Evolutionary conservation across 2,888 invertebrate species (phyloP).

Genomic region (Polyommatus iphigenia): DNA sequence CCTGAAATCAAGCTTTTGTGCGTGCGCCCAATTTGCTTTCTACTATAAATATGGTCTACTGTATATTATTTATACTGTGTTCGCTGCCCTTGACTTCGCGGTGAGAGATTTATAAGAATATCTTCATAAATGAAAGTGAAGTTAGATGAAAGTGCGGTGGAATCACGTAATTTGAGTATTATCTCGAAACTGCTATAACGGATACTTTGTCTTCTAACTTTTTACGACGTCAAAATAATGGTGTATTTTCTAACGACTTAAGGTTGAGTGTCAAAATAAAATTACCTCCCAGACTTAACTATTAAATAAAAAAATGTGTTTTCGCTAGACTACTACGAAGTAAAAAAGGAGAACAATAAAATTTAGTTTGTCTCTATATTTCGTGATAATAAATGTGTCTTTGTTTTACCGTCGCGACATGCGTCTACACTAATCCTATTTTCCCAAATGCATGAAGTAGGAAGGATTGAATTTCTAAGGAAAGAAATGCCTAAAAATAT

Average conservation of each 20-base stretch:
- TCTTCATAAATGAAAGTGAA: conserved; percentile 24
- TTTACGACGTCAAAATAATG: not conserved
- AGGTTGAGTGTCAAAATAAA: conserved; percentile 2
- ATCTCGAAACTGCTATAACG: not conserved
- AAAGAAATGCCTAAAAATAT: no score
- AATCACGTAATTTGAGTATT: not conserved
- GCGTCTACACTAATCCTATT: no score
- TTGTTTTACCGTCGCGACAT: no score
- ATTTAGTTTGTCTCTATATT: no score
- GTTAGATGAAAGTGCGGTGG: conserved; percentile 15
- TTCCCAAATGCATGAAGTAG: no score
- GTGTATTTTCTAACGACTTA: not conserved
- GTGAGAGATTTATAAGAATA: conserved; percentile 16
- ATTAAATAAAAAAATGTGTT: not conserved
- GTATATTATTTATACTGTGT: not conserved
- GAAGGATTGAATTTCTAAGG: no score
- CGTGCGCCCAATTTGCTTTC: not conserved
- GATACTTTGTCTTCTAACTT: not conserved
- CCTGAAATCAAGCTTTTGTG: not conserved
- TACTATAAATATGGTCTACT: not conserved
- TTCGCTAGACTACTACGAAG: not conserved
- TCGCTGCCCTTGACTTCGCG: conserved; percentile 18
- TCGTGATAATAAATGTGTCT: no score
- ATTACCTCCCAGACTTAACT: not conserved
- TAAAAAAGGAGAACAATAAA: no score